Evolutionary conservation across 1,140 invertebrate species (phyloP).

Genomic region (Pseudomyrmex pallidus): DNA sequence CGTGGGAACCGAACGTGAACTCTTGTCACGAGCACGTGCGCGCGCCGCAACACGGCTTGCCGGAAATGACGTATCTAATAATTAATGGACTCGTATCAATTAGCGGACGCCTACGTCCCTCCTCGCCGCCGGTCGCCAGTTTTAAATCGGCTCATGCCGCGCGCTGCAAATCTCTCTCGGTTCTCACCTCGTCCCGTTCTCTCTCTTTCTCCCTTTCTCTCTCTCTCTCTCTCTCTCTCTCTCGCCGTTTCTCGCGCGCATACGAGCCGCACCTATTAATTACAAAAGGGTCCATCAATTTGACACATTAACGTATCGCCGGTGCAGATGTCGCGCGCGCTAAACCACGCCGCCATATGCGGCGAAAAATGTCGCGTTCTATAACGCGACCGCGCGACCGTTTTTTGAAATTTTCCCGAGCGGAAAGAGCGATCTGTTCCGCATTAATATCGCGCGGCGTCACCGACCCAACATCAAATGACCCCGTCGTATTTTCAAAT

Average conservation of each 20-base stretch:
- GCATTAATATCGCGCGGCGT: slow-evolving; percentile 11
- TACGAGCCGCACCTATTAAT: slow-evolving; percentile 81
- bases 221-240: slow-evolving; percentile 30
- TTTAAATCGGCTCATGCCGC: slow-evolving; percentile 81
- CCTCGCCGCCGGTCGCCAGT: slow-evolving; percentile 72
- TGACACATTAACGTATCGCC: slow-evolving; percentile 84
- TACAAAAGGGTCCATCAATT: slow-evolving; percentile 84
- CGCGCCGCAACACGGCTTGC: slow-evolving; percentile 78
- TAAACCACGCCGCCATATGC: slow-evolving; percentile 71
- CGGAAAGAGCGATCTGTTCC: slow-evolving; percentile 36
- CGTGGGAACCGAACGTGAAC: slow-evolving; percentile 60
- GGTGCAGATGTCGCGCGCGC: slow-evolving; percentile 81
- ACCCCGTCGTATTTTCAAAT: background rate
- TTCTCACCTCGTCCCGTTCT: background rate
- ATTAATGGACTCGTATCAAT: slow-evolving; percentile 85
- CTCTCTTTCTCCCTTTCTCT: background rate
- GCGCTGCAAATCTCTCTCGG: slow-evolving; percentile 66
- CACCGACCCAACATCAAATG: background rate
- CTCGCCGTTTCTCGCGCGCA: slow-evolving; percentile 34
- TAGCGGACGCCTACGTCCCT: slow-evolving; percentile 77
- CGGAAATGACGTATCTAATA: slow-evolving; percentile 83
- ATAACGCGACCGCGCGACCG: slow-evolving; percentile 39
- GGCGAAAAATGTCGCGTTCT: slow-evolving; percentile 66
- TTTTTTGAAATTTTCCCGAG: slow-evolving; percentile 62
- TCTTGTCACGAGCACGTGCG: slow-evolving; percentile 83